A percentile compares a stretch with the other conserved stretches of the same genome.
Conservation (phyloP, 2,797 vertebrate species). For the Neosilurus mollespiculum region DNA sequence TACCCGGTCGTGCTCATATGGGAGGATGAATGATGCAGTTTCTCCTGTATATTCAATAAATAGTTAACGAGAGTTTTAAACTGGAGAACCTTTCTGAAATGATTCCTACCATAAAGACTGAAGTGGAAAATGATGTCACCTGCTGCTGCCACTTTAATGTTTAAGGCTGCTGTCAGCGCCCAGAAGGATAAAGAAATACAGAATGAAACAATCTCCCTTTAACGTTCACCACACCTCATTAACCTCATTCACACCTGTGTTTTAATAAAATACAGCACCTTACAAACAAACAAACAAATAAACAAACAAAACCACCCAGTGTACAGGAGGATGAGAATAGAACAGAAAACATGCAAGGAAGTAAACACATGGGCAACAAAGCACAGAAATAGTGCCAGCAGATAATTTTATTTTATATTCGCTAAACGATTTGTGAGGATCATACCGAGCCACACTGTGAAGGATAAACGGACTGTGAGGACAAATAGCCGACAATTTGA, state of each 20-base stretch:
- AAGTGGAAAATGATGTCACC: slow-evolving; percentile 45
- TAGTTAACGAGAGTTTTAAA: neutral
- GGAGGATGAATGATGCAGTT: slow-evolving; percentile 32
- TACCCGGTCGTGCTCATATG: slow-evolving; percentile 41
- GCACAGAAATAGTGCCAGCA: no score
- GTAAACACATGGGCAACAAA: no score
- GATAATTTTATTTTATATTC: no score
- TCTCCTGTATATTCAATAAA: neutral
- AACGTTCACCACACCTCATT: slow-evolving; percentile 12
- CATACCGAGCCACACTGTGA: no score
- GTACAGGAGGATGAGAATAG: neutral
- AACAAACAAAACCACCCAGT: neutral
- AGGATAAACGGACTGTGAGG: no score
- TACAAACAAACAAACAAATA: neutral
- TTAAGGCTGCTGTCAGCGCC: slow-evolving; percentile 17
- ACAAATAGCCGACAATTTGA: no score
- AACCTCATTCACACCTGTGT: slow-evolving; percentile 14
- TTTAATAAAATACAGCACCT: slow-evolving; percentile 16
- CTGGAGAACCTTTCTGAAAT: neutral
- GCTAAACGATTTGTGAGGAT: no score
- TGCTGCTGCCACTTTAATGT: slow-evolving; percentile 25
- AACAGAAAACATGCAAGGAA: neutral
- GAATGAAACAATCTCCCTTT: neutral
- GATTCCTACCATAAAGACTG: neutral
- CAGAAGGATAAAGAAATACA: slow-evolving; percentile 28